Evolutionary conservation across 2,797 vertebrate genomes (phyloP), one percentile per base, ranked within the genome.

Genomic region (Bradypodion ventrale): DNA sequence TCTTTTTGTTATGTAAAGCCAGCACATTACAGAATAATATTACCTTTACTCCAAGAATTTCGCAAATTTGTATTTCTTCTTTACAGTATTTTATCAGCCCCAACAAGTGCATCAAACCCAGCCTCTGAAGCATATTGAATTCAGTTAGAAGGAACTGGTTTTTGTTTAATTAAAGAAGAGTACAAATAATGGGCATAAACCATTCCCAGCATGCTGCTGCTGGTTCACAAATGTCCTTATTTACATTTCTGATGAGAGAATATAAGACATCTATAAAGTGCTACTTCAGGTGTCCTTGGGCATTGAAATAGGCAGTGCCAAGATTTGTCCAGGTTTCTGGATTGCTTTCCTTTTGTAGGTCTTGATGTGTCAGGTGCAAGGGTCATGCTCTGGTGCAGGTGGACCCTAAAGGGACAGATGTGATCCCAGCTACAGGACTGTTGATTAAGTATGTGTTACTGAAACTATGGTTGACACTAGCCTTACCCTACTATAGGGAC

Each of bases 401-500:
- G 80, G 85, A 75, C 92, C 92, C 88, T 87, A 59, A 10, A 37
- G 90, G 88, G 83, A 92, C 89, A 92, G 82, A 90, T 91, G 90
- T 73, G 83, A 92, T 91, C 88, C 88, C 80, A 89, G 78, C 84
- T 91, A 89, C 86, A 87, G 90, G 84, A 83, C 89, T 93, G 92
- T 66, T 92, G 92, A 93, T 90, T 88, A 94, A 92, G 86, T 77
- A 87, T 83, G 87, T 13, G 80, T 89, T 92, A 90, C 81, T 88
- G 82, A 94, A 95, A 95, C 90, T 89, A 88, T 27, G 87, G 90
- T 49, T 94, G 92, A 95, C 87, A 94, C 68, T 84, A 92, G 90
- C 88, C 92, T 92, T 91, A 89, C 86, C 93, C 87, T 84, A 82
- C 84, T 82, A 60, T 68, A 84, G 84, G 90, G 78, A 91, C 91